Base-by-base conservation (phyloP, 2,113 vertebrate genomes). In the Tylochromis polylepis region DNA sequence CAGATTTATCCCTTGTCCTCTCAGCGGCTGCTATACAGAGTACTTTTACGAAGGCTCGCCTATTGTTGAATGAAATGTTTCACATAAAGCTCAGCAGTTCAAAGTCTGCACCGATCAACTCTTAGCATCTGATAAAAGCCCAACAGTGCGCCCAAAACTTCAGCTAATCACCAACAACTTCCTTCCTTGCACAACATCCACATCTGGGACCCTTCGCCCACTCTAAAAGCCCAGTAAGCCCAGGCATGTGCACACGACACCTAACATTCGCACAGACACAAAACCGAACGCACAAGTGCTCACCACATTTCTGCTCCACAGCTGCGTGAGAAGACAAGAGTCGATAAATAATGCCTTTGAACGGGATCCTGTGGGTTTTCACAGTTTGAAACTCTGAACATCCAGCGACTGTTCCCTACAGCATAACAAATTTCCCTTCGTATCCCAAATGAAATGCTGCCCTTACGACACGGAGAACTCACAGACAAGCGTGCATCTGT, bases 271-370 rank as follows among this genome's bases (percentile, higher is more conserved):
- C 82, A 83, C 85, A 85, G 85, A 20, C 24, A 80, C 82, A 83
- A 79, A 65, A 83, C 43, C 67, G 75, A 93, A 91, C 15, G 20
- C 86, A 93, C 89, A 90, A 91, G 88, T 85, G 87, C 84, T 94
- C 81, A 87, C 85, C 90, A 86, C 92, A 92, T 91, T 88, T 94
- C 88, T 93, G 91, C 79, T 91, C 89, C 86, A 84, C 94, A 94
- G 91, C 92, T 93, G 93, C 81, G 3, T 4, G 12, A 77, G 82
- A 87, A 51, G 87, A 86, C 92, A 22, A 43, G 55, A 29, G 58
- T 60, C 49, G 56, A 94, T 91, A 94, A 95, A 94, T 92, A 85
- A 81, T 38, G 56, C 65, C 88, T 91, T 91, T 91, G 88, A 93
- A 22, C 82, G 15, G 79, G 70, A 88, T 92, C 89, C 88, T 87